These are phyloP conservation scores for Tribolium madens DNA, from an alignment of 1,140 invertebrate species.

Conservation along the genomic window DNA sequence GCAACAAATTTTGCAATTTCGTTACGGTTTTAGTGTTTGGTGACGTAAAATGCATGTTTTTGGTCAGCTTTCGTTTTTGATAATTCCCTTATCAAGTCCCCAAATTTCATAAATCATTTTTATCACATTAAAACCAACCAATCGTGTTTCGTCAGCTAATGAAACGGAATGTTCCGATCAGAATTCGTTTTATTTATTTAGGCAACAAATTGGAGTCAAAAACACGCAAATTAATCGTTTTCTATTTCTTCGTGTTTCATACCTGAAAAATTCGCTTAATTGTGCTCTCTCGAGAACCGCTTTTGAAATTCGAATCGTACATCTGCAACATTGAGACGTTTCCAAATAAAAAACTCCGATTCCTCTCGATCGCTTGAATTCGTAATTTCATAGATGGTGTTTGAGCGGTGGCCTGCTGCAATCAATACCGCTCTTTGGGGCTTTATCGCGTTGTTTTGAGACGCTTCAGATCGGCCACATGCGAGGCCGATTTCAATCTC, in stretches of 20 bases:
- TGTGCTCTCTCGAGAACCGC: background rate
- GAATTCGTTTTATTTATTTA: constrained; percentile 10
- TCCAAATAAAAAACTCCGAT: constrained; percentile 18
- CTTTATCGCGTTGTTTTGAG: constrained; percentile 46
- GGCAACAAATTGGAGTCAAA: constrained; percentile 1
- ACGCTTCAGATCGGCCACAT: constrained; percentile 3
- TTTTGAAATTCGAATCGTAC: background rate
- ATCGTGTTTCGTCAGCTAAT: constrained; percentile 15
- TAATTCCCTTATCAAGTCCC: background rate
- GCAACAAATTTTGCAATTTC: too few relatives aligned
- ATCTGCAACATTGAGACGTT: constrained; percentile 2
- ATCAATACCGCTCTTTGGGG: constrained; percentile 42
- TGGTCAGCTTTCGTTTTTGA: too few relatives aligned
- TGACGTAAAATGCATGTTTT: too few relatives aligned
- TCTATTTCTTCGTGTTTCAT: background rate
- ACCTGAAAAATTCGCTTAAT: background rate
- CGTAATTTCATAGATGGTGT: constrained; percentile 42
- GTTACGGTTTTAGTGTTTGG: too few relatives aligned
- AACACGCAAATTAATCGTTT: constrained; percentile 18
- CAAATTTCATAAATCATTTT: constrained; percentile 24
- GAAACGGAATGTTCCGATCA: constrained; percentile 18
- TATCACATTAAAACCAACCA: constrained; percentile 13
- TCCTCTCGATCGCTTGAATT: constrained; percentile 32
- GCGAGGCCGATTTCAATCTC: constrained; percentile 8
- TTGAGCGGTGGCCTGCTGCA: constrained; percentile 14